phyloP scores from a whole-genome alignment of 2,797 vertebrate genomes.

The Manis crassicaudata region DNA sequence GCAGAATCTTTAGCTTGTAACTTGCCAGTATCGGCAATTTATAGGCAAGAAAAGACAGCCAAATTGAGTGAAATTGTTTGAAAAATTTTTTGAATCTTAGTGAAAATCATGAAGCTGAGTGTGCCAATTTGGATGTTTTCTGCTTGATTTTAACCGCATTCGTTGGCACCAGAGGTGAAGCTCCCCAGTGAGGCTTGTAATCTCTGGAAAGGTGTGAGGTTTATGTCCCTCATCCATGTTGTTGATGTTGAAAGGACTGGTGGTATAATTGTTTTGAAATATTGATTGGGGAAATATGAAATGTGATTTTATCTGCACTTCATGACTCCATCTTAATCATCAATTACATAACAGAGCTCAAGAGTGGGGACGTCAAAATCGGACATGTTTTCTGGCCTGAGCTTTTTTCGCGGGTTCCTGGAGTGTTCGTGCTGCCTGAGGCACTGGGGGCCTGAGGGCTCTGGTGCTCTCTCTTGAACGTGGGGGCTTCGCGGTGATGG shows the following conservation, averaged over 20 bases:
- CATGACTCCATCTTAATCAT: slow-evolving; percentile 12
- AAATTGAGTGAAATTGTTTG: slow-evolving; percentile 66
- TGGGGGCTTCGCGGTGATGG: slow-evolving; percentile 27
- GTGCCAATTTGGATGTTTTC: slow-evolving; percentile 37
- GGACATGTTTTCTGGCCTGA: neutral
- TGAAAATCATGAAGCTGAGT: slow-evolving; percentile 49
- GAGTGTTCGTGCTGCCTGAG: neutral
- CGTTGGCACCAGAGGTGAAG: neutral
- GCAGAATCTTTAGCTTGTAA: slow-evolving; percentile 71
- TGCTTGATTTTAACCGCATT: slow-evolving; percentile 54
- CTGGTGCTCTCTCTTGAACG: slow-evolving; percentile 23
- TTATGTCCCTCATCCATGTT: neutral
- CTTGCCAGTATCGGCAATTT: slow-evolving; percentile 65
- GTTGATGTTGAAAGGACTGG: slow-evolving; percentile 17
- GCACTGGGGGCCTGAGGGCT: neutral
- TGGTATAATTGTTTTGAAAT: slow-evolving; percentile 47
- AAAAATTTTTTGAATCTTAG: slow-evolving; percentile 14
- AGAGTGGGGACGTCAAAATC: neutral
- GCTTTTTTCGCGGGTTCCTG: neutral
- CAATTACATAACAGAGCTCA: slow-evolving; percentile 1
- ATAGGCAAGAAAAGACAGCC: slow-evolving; percentile 58
- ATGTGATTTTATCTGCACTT: slow-evolving; percentile 13
- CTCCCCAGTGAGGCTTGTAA: neutral
- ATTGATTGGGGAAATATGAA: slow-evolving; percentile 41
- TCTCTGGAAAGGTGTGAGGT: neutral